Evolutionary conservation across 2,888 invertebrate species (phyloP), one percentile per base, ranked within the genome.

Genomic region (Ophion obscuratus): DNA sequence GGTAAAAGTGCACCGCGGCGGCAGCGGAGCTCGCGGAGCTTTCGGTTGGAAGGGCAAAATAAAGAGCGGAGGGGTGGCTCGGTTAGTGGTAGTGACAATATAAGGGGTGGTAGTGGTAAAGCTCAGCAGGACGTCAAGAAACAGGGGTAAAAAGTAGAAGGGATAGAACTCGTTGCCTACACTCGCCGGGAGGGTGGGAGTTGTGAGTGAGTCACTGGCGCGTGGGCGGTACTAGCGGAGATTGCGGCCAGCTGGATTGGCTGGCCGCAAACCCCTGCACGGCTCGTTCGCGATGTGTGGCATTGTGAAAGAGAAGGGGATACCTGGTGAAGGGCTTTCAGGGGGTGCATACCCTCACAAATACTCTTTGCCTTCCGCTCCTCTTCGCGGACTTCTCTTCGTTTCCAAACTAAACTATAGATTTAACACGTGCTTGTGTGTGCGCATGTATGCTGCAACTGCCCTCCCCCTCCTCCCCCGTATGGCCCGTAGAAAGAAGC

Each of bases 201-300:
- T 87, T 87, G 88, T 90, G 88, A 89, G 87, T 90, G 90, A 89
- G 89, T 90, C 90, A 93, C 90, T 93, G 93, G 93, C 89, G 91
- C 90, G 91, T 91, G 91, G 94, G 94, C 93, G 94, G 93, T 92
- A 90, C 92, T 83, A 88, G 87, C 89, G 90, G 90, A 91, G 92
- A 92, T 92, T 91, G 93, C 91, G 92, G 91, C 90, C 87, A 78
- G 88, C 90, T 89, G 90, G 90, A 93, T 94, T 94, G 93, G 94
- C 90, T 91, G 91, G 88, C 90, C 91, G 87, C 89, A 89, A 90
- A 92, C 91, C 91, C 93, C 93, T 77, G 84, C 87, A 84, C 76
- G 85, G 87, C 81, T 85, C 90, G 89, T 90, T 89, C 83, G 83
- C 87, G 83, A 87, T 75, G 82, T 64, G 83, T 77, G 71, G 78